Evolutionary conservation across 1,140 invertebrate genomes (phyloP).

Genomic region (Meloidogyne floridensis): DNA sequence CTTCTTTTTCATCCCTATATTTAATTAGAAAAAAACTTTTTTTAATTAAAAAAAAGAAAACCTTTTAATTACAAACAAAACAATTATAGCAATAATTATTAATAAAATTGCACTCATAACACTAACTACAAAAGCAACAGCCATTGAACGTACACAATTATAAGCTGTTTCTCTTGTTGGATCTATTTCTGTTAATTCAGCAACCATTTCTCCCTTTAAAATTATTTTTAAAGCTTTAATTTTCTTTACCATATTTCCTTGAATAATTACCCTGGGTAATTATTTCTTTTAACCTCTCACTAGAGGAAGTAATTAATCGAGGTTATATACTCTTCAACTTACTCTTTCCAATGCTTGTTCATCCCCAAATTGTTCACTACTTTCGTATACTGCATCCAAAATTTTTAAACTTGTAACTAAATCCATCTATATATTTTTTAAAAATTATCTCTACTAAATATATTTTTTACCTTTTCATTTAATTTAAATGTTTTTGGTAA

Average conservation of each 20-base stretch:
- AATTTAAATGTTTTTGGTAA: background rate
- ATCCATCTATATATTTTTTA: slow-evolving; percentile 37
- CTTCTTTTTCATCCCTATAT: slow-evolving; percentile 4
- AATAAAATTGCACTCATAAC: slow-evolving; percentile 37
- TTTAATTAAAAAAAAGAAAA: background rate
- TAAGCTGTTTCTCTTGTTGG: slow-evolving; percentile 13
- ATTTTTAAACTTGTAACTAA: slow-evolving; percentile 41
- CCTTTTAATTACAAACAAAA: slow-evolving; percentile 31
- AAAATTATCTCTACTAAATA: background rate
- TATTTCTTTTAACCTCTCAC: too few relatives aligned
- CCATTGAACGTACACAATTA: slow-evolving; percentile 41
- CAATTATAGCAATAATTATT: slow-evolving; percentile 26
- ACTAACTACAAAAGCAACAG: slow-evolving; percentile 31
- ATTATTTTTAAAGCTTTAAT: background rate
- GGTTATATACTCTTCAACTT: background rate
- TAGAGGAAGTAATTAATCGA: too few relatives aligned
- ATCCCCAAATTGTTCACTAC: slow-evolving; percentile 1
- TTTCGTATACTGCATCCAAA: slow-evolving; percentile 37
- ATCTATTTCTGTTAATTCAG: background rate
- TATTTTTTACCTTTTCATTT: slow-evolving; percentile 3
- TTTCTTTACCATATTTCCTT: too few relatives aligned
- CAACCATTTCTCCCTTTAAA: slow-evolving; percentile 15
- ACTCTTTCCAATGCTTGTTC: background rate
- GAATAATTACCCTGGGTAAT: too few relatives aligned
- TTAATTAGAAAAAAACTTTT: background rate